These are phyloP conservation scores for Dasypogon diadema DNA, from an alignment of 2,888 invertebrate species.

Conservation along the genomic window DNA sequence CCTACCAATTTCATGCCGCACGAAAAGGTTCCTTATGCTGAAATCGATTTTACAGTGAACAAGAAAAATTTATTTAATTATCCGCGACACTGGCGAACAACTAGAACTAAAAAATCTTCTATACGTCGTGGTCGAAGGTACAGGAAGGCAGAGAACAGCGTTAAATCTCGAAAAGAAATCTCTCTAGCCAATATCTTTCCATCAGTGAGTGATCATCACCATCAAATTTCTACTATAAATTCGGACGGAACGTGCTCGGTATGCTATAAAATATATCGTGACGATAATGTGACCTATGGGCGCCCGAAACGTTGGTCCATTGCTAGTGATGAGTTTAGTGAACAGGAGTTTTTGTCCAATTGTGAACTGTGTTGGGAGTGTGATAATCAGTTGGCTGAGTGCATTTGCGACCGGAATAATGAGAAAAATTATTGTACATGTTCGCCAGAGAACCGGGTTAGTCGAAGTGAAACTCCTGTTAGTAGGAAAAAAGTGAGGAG, in stretches of 20 bases:
- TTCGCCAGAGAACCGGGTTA: conserved; percentile 4
- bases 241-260: conserved; percentile 56
- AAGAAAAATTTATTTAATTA: conserved; percentile 57
- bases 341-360: conserved; percentile 60
- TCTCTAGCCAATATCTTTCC: conserved; percentile 59
- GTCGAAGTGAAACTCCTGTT: conserved; percentile 38
- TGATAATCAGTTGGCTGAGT: conserved; percentile 59
- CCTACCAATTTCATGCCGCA: conserved; percentile 46
- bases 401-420: conserved; percentile 56
- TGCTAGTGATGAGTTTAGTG: conserved; percentile 60
- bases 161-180: conserved; percentile 57
- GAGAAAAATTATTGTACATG: conserved; percentile 53
- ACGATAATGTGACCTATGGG: conserved; percentile 44
- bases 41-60: conserved; percentile 53
- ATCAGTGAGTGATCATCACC: conserved; percentile 56
- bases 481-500: conserved; percentile 58
- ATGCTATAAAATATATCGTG: conserved; percentile 55
- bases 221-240: conserved; percentile 50
- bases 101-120: conserved; percentile 49
- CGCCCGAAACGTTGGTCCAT: conserved; percentile 57
- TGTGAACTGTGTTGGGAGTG: conserved; percentile 60
- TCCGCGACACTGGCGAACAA: conserved; percentile 58
- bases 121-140: conserved; percentile 55
- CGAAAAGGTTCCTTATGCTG: conserved; percentile 52
- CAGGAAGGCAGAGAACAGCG: conserved; percentile 31